These are phyloP conservation scores for Leptocoma aspasia DNA, from an alignment of 2,113 vertebrate species.

Conservation along the genomic window DNA sequence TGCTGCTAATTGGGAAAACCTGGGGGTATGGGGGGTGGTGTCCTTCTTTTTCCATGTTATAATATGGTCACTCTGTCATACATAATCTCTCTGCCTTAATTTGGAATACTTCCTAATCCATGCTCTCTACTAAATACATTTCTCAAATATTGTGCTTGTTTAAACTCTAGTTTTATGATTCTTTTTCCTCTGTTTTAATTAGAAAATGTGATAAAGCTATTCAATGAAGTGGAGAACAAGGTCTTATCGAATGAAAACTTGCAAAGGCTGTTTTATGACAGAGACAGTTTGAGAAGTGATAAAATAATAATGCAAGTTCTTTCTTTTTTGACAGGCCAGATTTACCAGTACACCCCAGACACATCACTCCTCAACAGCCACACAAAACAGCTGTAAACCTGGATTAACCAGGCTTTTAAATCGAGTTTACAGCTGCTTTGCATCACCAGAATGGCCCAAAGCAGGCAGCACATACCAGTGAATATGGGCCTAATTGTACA, in stretches of 20 bases:
- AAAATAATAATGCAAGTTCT: constrained; percentile 12
- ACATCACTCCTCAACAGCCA: neutral
- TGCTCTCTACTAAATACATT: neutral
- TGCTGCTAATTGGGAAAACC: neutral
- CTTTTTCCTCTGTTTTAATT: neutral
- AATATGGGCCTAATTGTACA: constrained; percentile 29
- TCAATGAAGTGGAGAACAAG: neutral
- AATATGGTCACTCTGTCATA: neutral
- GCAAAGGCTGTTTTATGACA: neutral
- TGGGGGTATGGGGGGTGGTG: rapidly evolving
- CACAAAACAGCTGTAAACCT: constrained; percentile 40
- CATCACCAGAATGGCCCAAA: constrained; percentile 30
- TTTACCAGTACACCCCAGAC: neutral
- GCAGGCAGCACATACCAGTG: constrained; percentile 8
- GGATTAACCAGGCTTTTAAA: constrained; percentile 52
- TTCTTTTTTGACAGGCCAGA: neutral
- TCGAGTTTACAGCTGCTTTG: constrained; percentile 54
- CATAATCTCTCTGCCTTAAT: neutral
- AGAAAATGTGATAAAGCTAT: neutral
- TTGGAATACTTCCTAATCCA: neutral
- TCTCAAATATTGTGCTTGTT: neutral
- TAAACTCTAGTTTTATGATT: neutral
- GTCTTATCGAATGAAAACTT: neutral
- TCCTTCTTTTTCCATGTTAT: neutral
- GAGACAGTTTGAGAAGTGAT: neutral